Percentiles rank a stretch among this genome's conserved stretches.
Evolutionary conservation across 2,797 vertebrate genomes (phyloP).

Genomic region (Takifugu rubripes): DNA sequence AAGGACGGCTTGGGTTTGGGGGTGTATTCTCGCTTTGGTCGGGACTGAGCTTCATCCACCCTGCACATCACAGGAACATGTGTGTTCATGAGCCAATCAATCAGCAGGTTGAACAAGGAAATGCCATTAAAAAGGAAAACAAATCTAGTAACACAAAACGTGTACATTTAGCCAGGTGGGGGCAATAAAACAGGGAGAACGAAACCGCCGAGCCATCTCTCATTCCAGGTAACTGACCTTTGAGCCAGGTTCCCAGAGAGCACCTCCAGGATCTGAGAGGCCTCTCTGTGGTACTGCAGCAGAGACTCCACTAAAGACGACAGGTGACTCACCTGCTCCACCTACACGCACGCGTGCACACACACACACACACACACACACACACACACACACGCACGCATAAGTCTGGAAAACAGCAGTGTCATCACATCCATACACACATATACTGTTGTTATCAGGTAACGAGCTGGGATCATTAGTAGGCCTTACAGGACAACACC

Average conservation of each 20-base stretch:
- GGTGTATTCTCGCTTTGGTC: constrained; percentile 81
- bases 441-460: not conserved
- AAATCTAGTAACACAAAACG: too few species aligned
- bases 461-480: not conserved
- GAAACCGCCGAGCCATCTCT: constrained; percentile 13
- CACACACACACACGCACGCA: constrained; percentile 13
- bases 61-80: constrained; percentile 60
- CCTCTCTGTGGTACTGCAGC: constrained; percentile 90
- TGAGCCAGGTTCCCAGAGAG: constrained; percentile 58
- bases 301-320: constrained; percentile 89
- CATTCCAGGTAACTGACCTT: constrained; percentile 54
- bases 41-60: constrained; percentile 82
- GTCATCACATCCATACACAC: too few species aligned
- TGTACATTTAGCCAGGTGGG: too few species aligned
- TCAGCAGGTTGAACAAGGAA: too few species aligned
- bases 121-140: too few species aligned
- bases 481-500: constrained; percentile 4
- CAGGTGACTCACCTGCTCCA: constrained; percentile 96
- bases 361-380: constrained; percentile 22
- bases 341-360: constrained; percentile 65
- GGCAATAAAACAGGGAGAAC: too few species aligned
- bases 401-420: not conserved
- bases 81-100: too few species aligned
- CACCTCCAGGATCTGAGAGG: constrained; percentile 77
- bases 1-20: constrained; percentile 81